Evolutionary conservation across 2,797 vertebrate genomes (phyloP).

Genomic region (Neosalanx taihuensis): DNA sequence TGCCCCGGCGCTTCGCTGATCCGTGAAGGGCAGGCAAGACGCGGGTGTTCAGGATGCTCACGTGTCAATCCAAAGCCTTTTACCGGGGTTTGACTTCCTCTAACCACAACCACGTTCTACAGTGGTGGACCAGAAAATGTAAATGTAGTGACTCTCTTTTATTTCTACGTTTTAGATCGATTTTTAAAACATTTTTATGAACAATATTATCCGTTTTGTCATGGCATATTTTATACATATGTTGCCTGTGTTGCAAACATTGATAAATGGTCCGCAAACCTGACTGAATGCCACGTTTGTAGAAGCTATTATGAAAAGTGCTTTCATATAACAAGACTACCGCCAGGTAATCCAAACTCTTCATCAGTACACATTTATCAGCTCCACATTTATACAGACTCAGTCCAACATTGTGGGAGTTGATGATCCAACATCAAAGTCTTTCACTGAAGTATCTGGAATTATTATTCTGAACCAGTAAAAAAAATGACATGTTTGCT

Average conservation of each 20-base stretch:
- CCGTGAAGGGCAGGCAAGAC: conserved; percentile 8
- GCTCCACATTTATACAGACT: too few relatives aligned
- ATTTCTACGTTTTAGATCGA: not conserved
- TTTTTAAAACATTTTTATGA: too few relatives aligned
- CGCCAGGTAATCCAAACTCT: not conserved
- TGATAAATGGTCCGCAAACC: too few relatives aligned
- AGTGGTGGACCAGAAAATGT: not conserved
- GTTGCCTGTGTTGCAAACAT: too few relatives aligned
- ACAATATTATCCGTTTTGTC: too few relatives aligned
- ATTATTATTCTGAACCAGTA: conserved; percentile 44
- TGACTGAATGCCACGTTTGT: too few relatives aligned
- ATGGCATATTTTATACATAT: too few relatives aligned
- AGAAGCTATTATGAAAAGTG: not conserved
- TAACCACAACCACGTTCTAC: not conserved
- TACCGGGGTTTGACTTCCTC: not conserved
- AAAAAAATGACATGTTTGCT: conserved; percentile 31
- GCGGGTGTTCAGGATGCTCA: not conserved
- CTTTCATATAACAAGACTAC: not conserved
- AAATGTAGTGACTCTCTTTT: not conserved
- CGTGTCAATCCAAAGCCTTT: not conserved
- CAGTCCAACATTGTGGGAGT: not conserved
- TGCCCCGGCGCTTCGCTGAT: not conserved
- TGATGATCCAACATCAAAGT: not conserved
- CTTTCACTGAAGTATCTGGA: conserved; percentile 28
- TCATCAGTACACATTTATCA: too few relatives aligned